Percentiles rank a stretch among this genome's conserved stretches.
These are phyloP conservation scores for Nasonovia ribisnigri DNA, from an alignment of 2,888 invertebrate genomes.

Conservation along the genomic window DNA sequence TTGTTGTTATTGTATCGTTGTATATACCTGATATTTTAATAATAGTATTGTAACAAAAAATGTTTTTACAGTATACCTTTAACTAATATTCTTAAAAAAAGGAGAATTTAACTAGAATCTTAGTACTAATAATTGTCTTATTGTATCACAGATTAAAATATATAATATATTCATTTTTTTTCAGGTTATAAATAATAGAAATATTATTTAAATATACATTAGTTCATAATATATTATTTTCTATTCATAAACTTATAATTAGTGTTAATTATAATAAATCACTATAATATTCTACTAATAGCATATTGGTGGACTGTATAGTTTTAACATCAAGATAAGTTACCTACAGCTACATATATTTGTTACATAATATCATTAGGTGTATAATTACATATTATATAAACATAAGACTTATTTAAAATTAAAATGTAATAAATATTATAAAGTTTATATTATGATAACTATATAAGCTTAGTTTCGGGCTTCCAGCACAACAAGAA, in stretches of 20 bases:
- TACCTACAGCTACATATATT: background rate
- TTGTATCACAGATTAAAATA: no score
- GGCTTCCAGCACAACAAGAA: no score
- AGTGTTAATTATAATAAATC: background rate
- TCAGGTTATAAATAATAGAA: background rate
- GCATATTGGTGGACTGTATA: background rate
- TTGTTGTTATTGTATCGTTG: background rate
- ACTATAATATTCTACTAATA: background rate
- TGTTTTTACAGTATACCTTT: no score
- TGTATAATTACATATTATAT: no score
- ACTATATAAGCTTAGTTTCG: background rate
- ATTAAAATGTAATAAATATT: no score
- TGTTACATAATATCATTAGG: background rate
- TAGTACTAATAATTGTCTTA: no score
- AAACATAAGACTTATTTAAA: no score
- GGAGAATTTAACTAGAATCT: no score
- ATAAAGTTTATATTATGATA: background rate
- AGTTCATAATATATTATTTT: background rate
- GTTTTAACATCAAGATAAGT: background rate
- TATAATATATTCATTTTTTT: background rate
- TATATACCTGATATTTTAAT: background rate
- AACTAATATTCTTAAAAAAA: no score
- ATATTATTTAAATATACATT: background rate
- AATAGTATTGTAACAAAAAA: no score
- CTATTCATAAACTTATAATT: background rate